Base-by-base conservation (phyloP, 2,888 invertebrate genomes). In the Athrips mouffetella region DNA sequence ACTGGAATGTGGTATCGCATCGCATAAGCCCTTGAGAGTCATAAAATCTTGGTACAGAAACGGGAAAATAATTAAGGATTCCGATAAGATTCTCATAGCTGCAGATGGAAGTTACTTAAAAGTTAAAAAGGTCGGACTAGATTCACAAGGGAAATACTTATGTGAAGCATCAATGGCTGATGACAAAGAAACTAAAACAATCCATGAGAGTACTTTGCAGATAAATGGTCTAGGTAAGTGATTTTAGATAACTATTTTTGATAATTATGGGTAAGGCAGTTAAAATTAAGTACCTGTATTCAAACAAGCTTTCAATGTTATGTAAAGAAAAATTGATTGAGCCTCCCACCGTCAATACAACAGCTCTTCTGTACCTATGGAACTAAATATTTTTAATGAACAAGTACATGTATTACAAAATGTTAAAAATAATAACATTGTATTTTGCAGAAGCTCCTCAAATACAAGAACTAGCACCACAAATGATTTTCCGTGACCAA, bases 11-110 rank as follows among this genome's bases (percentile, higher is more conserved):
- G 42, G 37, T 21, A 47, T 50, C 8, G 45, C 13, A 13, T 50
- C 50, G n/a, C 23, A 23, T 16, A 42, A 47, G 4, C 39, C 44
- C 10, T 23, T 45, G 30, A 42, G 45, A 31, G 45, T 50, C 13
- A 47, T n/a, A n/a, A n/a, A n/a, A n/a, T n/a, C 21, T 20, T 50
- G 50, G 50, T 42, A 37, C 13, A 18, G 31, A 18, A 7, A n/a
- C 18, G 8, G 18, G 27, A 20, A 29, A 29, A 0, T 11, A 16
- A 13, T 45, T 10, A 10, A 30, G 16, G n/a, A 18, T 27, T 45
- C 45, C 1, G 21, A 11, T 6, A 21, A 13, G 10, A 33, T 21
- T 33, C 11, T 15, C 2, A 2, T 45, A 3, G 6, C 21, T 10
- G 13, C 18, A 21, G 20, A 45, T 33, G 45, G 33, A 7, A 15